phyloP scores from a whole-genome alignment of 2,797 vertebrate genomes.

The Siniperca obscura region DNA sequence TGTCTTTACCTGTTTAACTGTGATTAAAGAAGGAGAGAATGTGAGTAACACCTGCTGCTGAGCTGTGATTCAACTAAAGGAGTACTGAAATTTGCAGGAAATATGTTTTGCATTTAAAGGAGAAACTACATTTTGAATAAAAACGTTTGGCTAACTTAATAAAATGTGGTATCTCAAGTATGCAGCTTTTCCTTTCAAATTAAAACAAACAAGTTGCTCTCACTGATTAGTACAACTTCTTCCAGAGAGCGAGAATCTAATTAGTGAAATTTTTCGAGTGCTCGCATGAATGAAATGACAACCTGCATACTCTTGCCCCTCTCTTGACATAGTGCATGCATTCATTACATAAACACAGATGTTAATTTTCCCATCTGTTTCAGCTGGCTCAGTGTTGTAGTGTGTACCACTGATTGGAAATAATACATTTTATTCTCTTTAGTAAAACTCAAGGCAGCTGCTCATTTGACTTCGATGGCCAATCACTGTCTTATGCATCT shows the following conservation, averaged over 20 bases:
- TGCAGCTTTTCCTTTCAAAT: slow-evolving; percentile 17
- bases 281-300: slow-evolving; percentile 20
- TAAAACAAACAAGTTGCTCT: slow-evolving; percentile 5
- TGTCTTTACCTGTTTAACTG: slow-evolving; percentile 24
- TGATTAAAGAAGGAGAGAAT: slow-evolving; percentile 27
- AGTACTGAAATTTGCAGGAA: not conserved
- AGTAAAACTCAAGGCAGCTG: not conserved
- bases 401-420: not conserved
- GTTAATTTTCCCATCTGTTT: slow-evolving; percentile 8
- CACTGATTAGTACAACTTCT: not conserved
- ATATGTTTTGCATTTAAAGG: slow-evolving; percentile 1
- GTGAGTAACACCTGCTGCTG: slow-evolving; percentile 13
- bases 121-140: not conserved
- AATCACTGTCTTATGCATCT: not conserved
- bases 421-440: not conserved
- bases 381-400: not conserved
- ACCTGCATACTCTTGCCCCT: slow-evolving; percentile 24
- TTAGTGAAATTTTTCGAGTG: not conserved
- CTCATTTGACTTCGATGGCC: not conserved
- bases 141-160: not conserved
- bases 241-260: slow-evolving; percentile 8
- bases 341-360: slow-evolving; percentile 18
- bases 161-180: slow-evolving; percentile 1
- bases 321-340: not conserved
- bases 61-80: not conserved